Evolutionary conservation across 2,888 invertebrate genomes (phyloP).

Genomic region (Cephalotes varians): DNA sequence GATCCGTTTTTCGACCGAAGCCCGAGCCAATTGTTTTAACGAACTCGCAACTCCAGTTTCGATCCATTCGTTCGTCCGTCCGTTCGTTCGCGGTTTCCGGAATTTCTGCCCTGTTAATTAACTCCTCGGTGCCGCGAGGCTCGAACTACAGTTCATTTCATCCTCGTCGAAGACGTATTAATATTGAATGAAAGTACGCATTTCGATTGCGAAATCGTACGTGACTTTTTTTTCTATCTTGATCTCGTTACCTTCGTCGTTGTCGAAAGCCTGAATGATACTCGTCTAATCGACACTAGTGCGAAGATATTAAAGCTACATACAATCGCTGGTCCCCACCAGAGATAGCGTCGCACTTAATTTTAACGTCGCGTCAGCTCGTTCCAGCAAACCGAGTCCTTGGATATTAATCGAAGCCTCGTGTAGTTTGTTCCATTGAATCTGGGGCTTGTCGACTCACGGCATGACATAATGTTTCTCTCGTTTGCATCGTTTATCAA

Average conservation of each 20-base stretch:
- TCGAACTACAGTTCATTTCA: not conserved
- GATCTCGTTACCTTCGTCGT: not conserved
- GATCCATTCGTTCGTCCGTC: constrained; percentile 31
- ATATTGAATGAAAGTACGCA: not conserved
- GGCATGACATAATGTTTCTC: constrained; percentile 5
- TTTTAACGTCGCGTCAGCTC: constrained; percentile 27
- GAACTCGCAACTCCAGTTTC: constrained; percentile 53
- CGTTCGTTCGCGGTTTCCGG: constrained; percentile 24
- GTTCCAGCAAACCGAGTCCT: constrained; percentile 13
- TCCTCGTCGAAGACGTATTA: not conserved
- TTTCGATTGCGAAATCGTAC: not conserved
- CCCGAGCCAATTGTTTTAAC: constrained; percentile 73
- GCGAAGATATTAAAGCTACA: constrained; percentile 22
- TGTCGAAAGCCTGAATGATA: constrained; percentile 8
- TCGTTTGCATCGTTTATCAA: not conserved
- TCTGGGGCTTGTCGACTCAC: not conserved
- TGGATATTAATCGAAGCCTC: not conserved
- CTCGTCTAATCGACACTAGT: constrained; percentile 12
- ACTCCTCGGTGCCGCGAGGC: not conserved
- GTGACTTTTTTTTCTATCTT: not conserved
- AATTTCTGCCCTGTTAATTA: constrained; percentile 29
- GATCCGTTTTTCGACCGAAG: constrained; percentile 70
- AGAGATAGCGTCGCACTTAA: constrained; percentile 3
- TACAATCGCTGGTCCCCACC: not conserved
- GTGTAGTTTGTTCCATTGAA: not conserved